These are phyloP conservation scores for Ptilorrhoa leucosticta DNA, from an alignment of 2,113 vertebrate genomes.

Conservation along the genomic window DNA sequence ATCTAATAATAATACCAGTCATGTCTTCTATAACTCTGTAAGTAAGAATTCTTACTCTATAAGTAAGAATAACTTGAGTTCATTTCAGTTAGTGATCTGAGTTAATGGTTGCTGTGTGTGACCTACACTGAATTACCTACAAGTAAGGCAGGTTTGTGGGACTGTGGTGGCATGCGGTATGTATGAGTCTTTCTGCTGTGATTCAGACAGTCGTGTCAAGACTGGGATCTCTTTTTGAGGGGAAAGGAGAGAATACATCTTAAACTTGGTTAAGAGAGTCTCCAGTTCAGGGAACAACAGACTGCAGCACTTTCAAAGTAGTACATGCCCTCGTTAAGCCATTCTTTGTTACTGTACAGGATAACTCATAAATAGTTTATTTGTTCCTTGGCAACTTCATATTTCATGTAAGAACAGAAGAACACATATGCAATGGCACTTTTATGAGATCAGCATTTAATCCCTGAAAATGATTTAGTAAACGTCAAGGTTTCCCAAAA, in stretches of 20 bases:
- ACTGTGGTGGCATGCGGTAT: background rate
- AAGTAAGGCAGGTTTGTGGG: background rate
- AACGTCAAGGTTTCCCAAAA: background rate
- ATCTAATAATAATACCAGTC: background rate
- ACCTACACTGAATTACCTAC: background rate
- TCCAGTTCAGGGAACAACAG: background rate
- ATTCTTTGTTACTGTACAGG: background rate
- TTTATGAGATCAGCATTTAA: background rate
- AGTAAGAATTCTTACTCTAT: too few species aligned
- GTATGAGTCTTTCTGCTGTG: background rate
- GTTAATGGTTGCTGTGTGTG: background rate
- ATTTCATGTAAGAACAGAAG: background rate
- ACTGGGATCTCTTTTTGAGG: background rate
- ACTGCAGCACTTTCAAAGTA: background rate
- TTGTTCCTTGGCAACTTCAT: background rate
- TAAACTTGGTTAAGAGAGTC: background rate
- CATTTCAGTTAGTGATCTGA: background rate
- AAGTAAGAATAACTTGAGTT: background rate
- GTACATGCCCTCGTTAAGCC: constrained; percentile 17
- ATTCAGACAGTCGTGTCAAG: background rate
- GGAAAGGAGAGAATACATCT: background rate
- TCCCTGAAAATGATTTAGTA: background rate
- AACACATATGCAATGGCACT: background rate
- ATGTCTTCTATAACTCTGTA: background rate
- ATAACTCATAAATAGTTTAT: constrained; percentile 49